Evolutionary conservation across 2,888 invertebrate species (phyloP).

Genomic region (Hirudinaria manillensis): DNA sequence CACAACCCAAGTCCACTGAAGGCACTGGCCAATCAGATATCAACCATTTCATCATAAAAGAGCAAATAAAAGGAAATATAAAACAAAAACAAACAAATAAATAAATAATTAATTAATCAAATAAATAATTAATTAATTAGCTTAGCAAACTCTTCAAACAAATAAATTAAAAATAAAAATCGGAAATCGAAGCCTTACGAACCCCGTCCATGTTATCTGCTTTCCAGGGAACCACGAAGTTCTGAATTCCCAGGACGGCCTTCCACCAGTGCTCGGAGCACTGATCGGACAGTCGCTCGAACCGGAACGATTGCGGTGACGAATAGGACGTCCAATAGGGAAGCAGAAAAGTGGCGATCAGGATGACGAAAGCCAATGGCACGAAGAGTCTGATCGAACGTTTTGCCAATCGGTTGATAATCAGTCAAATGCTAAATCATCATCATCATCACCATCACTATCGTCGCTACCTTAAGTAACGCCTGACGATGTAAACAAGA

Average conservation of each 20-base stretch:
- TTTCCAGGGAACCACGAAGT: neutral
- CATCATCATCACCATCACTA: neutral
- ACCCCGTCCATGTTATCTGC: no score
- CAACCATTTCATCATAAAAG: neutral
- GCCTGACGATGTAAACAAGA: neutral
- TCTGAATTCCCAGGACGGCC: neutral
- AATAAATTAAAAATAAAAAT: neutral
- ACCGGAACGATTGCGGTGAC: neutral
- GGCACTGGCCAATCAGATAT: neutral
- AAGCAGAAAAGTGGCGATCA: neutral
- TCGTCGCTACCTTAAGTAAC: conserved; percentile 8
- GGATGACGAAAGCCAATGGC: neutral
- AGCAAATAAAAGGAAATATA: neutral
- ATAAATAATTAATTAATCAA: neutral
- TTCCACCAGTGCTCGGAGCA: neutral
- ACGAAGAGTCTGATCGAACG: neutral
- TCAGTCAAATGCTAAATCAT: neutral
- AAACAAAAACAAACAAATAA: neutral
- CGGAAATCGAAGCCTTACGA: no score
- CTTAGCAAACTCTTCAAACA: neutral
- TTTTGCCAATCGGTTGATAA: neutral
- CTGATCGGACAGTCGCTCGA: neutral
- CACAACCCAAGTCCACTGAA: neutral
- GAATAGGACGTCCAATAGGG: conserved; percentile 5
- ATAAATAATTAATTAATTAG: neutral